phyloP scores from a whole-genome alignment of 2,888 invertebrate species.

The Archips xylosteana region DNA sequence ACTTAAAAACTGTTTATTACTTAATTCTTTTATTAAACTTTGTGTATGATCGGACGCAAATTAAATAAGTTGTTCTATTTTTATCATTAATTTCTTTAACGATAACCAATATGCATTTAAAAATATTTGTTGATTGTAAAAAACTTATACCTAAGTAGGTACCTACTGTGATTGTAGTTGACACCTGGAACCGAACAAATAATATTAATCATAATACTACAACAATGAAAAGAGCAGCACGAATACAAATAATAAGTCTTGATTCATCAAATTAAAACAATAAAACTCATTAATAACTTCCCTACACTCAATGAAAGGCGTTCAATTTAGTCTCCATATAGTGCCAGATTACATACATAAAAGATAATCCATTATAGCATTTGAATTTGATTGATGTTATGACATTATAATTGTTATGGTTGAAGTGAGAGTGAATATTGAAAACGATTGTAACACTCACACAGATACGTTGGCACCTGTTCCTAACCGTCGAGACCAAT shows the following conservation, averaged over 20 bases:
- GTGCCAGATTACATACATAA: conserved; percentile 24
- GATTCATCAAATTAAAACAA: conserved; percentile 35
- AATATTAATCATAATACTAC: neutral
- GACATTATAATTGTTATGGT: conserved; percentile 32
- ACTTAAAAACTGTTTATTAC: no score
- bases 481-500: neutral
- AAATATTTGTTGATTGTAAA: no score
- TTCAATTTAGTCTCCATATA: conserved; percentile 20
- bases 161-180: no score
- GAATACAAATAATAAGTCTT: neutral
- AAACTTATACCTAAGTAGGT: no score
- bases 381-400: conserved; percentile 36
- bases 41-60: no score
- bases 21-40: no score
- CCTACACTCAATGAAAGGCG: conserved; percentile 11
- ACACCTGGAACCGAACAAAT: no score
- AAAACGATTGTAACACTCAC: conserved; percentile 14
- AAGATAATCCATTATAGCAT: conserved; percentile 31
- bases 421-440: conserved; percentile 19
- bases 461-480: neutral
- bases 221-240: neutral
- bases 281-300: conserved; percentile 21
- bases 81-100: no score
- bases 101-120: no score
- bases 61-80: no score